Percentiles rank a stretch among this genome's conserved stretches.
These are phyloP conservation scores for Neolamprologus sp. DNA, from an alignment of 2,113 vertebrate genomes.

Conservation along the genomic window DNA sequence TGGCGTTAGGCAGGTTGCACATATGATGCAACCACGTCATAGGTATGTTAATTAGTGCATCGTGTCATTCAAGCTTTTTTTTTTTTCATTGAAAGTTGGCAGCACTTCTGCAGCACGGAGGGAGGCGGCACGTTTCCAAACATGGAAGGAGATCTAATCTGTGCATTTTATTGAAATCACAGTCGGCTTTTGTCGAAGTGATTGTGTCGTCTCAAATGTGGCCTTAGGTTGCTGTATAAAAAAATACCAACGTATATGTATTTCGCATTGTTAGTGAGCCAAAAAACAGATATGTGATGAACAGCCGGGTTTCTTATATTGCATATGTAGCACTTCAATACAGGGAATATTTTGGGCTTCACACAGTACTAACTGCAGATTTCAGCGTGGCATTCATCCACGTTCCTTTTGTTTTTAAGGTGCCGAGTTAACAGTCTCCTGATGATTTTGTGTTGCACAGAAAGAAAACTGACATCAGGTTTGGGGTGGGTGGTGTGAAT, in stretches of 20 bases:
- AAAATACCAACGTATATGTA: background rate
- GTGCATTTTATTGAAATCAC: background rate
- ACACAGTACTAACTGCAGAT: background rate
- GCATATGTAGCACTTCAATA: background rate
- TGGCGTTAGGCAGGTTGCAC: background rate
- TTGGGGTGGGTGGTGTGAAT: background rate
- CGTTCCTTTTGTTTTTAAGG: background rate
- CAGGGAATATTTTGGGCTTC: background rate
- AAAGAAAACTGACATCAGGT: background rate
- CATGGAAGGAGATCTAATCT: background rate
- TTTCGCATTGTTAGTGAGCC: background rate
- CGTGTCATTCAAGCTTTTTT: background rate
- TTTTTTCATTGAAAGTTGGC: background rate
- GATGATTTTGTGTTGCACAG: conserved; percentile 5
- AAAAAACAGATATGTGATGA: background rate
- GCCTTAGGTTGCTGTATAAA: background rate
- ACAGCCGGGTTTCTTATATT: background rate
- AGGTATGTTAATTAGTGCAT: background rate
- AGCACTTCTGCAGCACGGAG: background rate
- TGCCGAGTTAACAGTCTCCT: conserved; percentile 11
- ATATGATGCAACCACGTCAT: background rate
- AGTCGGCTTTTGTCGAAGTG: background rate
- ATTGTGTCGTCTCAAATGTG: background rate
- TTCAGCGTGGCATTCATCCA: background rate
- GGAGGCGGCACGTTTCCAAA: background rate